Percentiles rank a stretch among this genome's conserved stretches.
Evolutionary conservation across 2,113 vertebrate species (phyloP).

Genomic region (Otis tarda): DNA sequence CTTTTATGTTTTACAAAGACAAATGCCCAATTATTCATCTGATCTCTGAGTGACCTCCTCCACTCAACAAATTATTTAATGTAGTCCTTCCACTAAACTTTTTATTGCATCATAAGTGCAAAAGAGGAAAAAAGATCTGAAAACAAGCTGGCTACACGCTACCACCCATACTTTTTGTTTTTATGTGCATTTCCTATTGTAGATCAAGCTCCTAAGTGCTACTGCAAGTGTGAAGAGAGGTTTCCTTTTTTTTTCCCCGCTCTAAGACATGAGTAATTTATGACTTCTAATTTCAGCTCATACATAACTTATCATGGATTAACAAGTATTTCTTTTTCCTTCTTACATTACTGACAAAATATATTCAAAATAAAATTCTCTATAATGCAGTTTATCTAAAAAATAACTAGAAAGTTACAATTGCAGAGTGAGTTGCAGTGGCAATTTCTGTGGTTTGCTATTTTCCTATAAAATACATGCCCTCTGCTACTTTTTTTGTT

Average conservation of each 20-base stretch:
- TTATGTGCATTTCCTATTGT: background rate
- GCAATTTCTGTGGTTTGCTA: background rate
- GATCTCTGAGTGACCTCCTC: background rate
- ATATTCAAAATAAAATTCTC: background rate
- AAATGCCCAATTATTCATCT: background rate
- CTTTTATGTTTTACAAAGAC: background rate
- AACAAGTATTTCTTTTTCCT: background rate
- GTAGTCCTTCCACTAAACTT: background rate
- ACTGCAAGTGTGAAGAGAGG: background rate
- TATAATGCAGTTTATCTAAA: background rate
- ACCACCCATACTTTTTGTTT: background rate
- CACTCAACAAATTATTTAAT: background rate
- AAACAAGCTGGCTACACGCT: background rate
- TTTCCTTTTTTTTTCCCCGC: background rate
- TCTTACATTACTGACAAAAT: background rate
- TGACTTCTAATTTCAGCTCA: background rate
- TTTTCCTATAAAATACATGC: background rate
- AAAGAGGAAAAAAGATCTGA: background rate
- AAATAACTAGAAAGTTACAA: background rate
- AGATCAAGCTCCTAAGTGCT: background rate
- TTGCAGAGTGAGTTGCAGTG: background rate
- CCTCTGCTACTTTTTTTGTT: background rate
- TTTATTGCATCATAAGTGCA: background rate
- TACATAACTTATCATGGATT: background rate
- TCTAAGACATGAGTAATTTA: background rate